Evolutionary conservation across 2,113 vertebrate genomes (phyloP).

Genomic region (Tauraco erythrolophus): DNA sequence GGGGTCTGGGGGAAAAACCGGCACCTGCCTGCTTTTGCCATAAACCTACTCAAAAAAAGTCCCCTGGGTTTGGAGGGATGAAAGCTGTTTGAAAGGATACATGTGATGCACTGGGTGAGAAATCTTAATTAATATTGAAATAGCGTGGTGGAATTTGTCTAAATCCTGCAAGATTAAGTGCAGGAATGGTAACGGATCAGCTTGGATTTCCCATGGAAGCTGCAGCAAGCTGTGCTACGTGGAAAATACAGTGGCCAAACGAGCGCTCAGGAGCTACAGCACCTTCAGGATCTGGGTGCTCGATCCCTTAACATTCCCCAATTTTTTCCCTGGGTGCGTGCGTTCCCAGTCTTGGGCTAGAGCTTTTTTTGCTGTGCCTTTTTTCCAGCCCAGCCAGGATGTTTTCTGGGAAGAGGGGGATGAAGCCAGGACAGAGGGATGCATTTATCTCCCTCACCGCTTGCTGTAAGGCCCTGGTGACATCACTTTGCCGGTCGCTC

Average conservation of each 20-base stretch:
- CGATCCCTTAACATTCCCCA: not conserved
- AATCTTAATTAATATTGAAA: not conserved
- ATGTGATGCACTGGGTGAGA: not conserved
- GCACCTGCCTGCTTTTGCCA: not conserved
- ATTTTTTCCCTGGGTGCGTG: not conserved
- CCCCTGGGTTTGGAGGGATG: not conserved
- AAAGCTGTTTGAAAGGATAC: not conserved
- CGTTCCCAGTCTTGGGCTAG: not conserved
- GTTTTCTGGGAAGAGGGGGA: not conserved
- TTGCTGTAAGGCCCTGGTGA: not conserved
- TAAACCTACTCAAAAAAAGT: not conserved
- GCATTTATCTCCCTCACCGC: not conserved
- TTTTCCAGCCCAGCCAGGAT: not conserved
- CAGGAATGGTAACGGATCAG: not conserved
- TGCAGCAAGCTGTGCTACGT: fast-evolving
- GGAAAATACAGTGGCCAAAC: fast-evolving
- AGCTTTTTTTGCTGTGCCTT: not conserved
- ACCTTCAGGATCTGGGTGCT: fast-evolving
- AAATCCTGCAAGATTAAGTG: not conserved
- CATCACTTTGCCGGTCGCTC: not conserved
- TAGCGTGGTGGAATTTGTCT: not conserved
- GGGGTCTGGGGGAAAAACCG: no score
- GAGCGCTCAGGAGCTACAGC: fast-evolving
- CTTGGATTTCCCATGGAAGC: not conserved
- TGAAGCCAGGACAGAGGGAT: not conserved